Conservation (phyloP, 2,113 vertebrate species). For the Barnardius zonarius region DNA sequence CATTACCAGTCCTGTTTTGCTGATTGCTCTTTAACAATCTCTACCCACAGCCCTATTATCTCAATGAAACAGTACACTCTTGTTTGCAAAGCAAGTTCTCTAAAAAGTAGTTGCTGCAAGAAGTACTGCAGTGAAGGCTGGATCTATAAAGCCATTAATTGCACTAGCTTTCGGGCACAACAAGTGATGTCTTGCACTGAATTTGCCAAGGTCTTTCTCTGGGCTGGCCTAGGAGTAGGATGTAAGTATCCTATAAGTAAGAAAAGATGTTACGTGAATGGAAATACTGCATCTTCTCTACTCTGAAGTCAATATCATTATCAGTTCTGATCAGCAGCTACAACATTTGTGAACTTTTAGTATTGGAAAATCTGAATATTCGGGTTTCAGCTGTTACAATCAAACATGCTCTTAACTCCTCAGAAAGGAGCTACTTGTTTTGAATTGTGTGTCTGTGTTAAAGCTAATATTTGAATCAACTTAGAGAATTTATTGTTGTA, state of each 20-base stretch:
- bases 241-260: neutral
- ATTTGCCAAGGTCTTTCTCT: neutral
- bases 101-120: slow-evolving; percentile 41
- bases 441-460: neutral
- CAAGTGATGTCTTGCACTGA: neutral
- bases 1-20: slow-evolving; percentile 64
- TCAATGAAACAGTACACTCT: slow-evolving; percentile 50
- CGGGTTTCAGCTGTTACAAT: neutral
- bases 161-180: slow-evolving; percentile 31
- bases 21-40: slow-evolving; percentile 64
- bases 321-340: neutral
- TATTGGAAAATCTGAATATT: neutral
- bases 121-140: slow-evolving; percentile 12
- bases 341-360: neutral
- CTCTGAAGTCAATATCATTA: neutral
- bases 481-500: neutral
- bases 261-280: neutral
- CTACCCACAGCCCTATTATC: slow-evolving; percentile 56
- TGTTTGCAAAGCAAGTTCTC: slow-evolving; percentile 64
- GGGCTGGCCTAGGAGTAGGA: neutral
- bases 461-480: neutral
- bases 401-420: neutral
- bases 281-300: neutral
- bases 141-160: slow-evolving; percentile 40
- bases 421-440: neutral